Conservation (phyloP, 2,113 vertebrate species). For the Quiscalus mexicanus region DNA sequence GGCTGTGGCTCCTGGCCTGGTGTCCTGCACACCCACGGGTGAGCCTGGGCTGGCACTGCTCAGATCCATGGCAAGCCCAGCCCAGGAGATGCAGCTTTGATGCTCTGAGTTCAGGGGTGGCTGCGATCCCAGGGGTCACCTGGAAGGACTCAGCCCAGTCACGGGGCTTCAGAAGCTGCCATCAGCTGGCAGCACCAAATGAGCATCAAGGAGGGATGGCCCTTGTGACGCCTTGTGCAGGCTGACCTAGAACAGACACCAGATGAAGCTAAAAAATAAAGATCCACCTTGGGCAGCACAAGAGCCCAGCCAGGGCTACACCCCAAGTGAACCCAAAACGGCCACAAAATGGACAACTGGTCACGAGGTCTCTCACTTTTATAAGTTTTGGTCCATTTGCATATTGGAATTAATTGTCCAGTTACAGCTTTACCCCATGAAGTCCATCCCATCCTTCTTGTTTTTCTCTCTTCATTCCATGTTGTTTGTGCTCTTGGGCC, state of each 20-base stretch:
- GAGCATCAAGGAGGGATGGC: neutral
- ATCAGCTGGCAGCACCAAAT: neutral
- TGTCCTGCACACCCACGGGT: neutral
- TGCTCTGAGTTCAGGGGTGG: neutral
- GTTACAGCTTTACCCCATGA: neutral
- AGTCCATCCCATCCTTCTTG: neutral
- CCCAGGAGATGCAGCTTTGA: neutral
- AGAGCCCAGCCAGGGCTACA: neutral
- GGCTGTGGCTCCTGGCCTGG: accelerated
- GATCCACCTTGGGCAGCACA: neutral
- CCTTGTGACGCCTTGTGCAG: neutral
- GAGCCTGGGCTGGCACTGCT: neutral
- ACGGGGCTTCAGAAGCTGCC: neutral
- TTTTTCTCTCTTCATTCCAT: neutral
- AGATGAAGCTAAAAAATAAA: neutral
- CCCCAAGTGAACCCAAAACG: neutral
- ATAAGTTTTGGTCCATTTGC: neutral
- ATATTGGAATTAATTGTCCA: neutral
- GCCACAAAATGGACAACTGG: neutral
- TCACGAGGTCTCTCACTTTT: neutral
- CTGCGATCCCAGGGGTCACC: neutral
- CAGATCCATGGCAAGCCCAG: accelerated
- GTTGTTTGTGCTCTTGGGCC: neutral
- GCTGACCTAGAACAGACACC: neutral
- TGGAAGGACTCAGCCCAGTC: neutral